phyloP scores from a whole-genome alignment of 2,888 invertebrate genomes.

The Ephialtes manifestator region DNA sequence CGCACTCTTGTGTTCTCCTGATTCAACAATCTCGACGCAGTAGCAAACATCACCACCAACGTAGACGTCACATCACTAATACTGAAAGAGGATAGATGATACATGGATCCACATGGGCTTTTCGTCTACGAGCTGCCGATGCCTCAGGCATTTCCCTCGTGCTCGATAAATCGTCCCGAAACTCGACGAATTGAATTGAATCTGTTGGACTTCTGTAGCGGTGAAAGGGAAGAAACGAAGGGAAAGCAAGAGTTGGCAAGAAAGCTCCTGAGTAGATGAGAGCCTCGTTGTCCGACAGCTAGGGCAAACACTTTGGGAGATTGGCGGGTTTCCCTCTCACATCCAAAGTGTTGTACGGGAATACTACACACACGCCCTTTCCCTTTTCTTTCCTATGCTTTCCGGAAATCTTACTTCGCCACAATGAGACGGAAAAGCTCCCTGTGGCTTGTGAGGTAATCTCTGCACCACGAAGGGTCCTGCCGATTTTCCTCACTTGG shows the following conservation, averaged over 20 bases:
- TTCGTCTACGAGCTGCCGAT: slow-evolving; percentile 1
- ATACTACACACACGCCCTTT: slow-evolving; percentile 60
- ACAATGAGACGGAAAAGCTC: slow-evolving; percentile 42
- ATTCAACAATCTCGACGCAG: slow-evolving; percentile 84
- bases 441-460: slow-evolving; percentile 16
- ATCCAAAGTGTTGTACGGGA: slow-evolving; percentile 34
- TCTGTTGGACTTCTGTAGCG: background rate
- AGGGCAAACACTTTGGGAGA: slow-evolving; percentile 78
- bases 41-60: slow-evolving; percentile 81
- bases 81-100: slow-evolving; percentile 31
- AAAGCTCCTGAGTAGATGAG: slow-evolving; percentile 49
- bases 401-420: slow-evolving; percentile 76
- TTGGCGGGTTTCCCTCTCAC: slow-evolving; percentile 73
- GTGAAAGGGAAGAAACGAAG: slow-evolving; percentile 64
- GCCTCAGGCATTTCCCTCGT: slow-evolving; percentile 51
- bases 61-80: slow-evolving; percentile 46
- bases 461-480: slow-evolving; percentile 16
- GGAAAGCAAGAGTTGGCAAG: slow-evolving; percentile 41
- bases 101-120: slow-evolving; percentile 35
- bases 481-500: slow-evolving; percentile 22
- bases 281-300: slow-evolving; percentile 74
- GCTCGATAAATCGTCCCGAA: slow-evolving; percentile 32
- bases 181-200: slow-evolving; percentile 4
- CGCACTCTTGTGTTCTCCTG: slow-evolving; percentile 71
- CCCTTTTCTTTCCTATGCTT: slow-evolving; percentile 59